A percentile compares a stretch with the other conserved stretches of the same genome.
Conservation (phyloP, 2,888 invertebrate species). For the Argyresthia goedartella region DNA sequence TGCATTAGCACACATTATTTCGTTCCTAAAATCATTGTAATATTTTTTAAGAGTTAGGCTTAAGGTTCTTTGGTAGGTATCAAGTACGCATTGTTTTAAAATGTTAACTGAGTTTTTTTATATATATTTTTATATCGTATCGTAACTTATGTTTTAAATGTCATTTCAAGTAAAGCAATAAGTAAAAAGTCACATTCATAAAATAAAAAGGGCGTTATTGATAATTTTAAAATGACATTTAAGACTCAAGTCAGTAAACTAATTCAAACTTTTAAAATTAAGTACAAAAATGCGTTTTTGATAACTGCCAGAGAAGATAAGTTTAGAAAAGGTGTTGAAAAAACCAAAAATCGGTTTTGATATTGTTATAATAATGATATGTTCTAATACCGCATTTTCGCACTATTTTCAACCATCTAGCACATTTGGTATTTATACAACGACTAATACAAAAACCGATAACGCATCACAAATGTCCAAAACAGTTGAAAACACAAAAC, state of each 20-base stretch:
- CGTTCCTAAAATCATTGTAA: neutral
- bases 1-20: neutral
- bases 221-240: too few relatives aligned
- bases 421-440: neutral
- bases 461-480: neutral
- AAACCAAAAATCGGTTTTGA: neutral
- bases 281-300: neutral
- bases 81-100: neutral
- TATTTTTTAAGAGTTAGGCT: neutral
- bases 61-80: neutral
- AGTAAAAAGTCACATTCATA: too few relatives aligned
- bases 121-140: neutral
- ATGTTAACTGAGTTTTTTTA: neutral
- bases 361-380: constrained; percentile 1
- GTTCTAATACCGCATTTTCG: neutral
- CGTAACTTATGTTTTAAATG: neutral
- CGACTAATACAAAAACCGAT: neutral
- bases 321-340: neutral
- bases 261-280: neutral
- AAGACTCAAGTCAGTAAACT: neutral
- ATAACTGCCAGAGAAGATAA: neutral
- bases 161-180: too few relatives aligned
- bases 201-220: too few relatives aligned
- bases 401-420: neutral
- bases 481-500: neutral